phyloP scores from a whole-genome alignment of 2,113 vertebrate genomes.

The Platichthys stellatus region DNA sequence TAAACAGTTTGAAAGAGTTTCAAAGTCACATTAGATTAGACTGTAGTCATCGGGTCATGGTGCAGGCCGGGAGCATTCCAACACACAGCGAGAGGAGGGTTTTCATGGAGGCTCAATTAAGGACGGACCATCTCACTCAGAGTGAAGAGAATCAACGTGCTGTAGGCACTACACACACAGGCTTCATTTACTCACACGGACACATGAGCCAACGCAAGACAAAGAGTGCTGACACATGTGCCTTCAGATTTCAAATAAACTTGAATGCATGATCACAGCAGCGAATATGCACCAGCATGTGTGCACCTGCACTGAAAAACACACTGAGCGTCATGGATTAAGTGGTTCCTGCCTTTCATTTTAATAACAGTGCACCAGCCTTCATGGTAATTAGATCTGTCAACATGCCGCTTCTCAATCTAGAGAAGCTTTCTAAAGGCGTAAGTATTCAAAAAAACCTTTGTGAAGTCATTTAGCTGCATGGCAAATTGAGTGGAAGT shows the following conservation, averaged over 20 bases:
- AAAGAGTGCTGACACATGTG: neutral
- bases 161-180: constrained; percentile 42
- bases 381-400: constrained; percentile 49
- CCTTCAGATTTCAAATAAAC: constrained; percentile 4
- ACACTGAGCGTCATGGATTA: constrained; percentile 17
- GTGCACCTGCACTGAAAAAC: neutral
- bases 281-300: neutral
- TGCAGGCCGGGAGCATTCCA: constrained; percentile 45
- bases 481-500: neutral
- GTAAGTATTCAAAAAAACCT: neutral
- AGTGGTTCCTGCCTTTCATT: constrained; percentile 27
- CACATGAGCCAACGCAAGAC: constrained; percentile 22
- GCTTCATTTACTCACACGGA: constrained; percentile 43
- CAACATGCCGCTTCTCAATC: constrained; percentile 38
- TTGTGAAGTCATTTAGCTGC: constrained; percentile 11
- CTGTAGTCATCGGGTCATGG: constrained; percentile 50
- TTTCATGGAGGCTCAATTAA: constrained; percentile 70
- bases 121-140: constrained; percentile 49
- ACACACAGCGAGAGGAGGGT: constrained; percentile 33
- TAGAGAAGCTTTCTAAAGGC: neutral
- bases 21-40: constrained; percentile 58
- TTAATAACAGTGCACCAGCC: constrained; percentile 31
- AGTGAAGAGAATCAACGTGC: constrained; percentile 51
- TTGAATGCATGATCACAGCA: neutral
- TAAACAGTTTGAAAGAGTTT: constrained; percentile 66